phyloP scores from a whole-genome alignment of 1,140 invertebrate genomes.

The Bombus huntii region DNA sequence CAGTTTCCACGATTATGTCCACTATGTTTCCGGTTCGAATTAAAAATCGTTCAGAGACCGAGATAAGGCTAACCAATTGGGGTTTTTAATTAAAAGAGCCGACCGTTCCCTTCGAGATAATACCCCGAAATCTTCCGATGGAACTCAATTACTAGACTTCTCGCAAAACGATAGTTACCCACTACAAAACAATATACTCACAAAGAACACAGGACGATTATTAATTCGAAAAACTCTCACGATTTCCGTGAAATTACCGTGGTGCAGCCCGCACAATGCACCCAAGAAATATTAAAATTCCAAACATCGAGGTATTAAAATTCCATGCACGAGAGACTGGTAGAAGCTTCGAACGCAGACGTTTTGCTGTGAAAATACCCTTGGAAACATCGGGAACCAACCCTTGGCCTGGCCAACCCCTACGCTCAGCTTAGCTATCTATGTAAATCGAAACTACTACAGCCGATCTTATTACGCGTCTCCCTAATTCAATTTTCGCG shows the following conservation, averaged over 20 bases:
- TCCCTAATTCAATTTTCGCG: too few relatives aligned
- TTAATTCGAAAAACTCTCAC: not conserved
- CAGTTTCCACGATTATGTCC: not conserved
- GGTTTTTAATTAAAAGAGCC: not conserved
- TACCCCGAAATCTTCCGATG: not conserved
- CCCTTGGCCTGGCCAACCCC: too few relatives aligned
- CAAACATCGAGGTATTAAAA: slow-evolving; percentile 22
- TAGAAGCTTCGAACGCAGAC: not conserved
- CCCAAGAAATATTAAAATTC: slow-evolving; percentile 26
- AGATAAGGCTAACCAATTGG: not conserved
- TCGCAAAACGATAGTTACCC: not conserved
- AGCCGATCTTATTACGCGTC: too few relatives aligned
- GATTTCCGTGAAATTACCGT: slow-evolving; percentile 1
- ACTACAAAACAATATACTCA: not conserved
- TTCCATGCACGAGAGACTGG: not conserved
- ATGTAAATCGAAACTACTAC: not conserved
- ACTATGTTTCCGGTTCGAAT: slow-evolving; percentile 4
- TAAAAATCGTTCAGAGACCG: not conserved
- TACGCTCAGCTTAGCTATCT: not conserved
- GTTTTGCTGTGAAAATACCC: not conserved
- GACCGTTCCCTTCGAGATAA: not conserved
- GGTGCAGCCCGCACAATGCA: not conserved
- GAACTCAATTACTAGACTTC: not conserved
- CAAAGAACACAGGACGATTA: not conserved
- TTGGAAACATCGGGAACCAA: not conserved